Evolutionary conservation across 2,888 invertebrate species (phyloP).

Genomic region (Brenthis daphne): DNA sequence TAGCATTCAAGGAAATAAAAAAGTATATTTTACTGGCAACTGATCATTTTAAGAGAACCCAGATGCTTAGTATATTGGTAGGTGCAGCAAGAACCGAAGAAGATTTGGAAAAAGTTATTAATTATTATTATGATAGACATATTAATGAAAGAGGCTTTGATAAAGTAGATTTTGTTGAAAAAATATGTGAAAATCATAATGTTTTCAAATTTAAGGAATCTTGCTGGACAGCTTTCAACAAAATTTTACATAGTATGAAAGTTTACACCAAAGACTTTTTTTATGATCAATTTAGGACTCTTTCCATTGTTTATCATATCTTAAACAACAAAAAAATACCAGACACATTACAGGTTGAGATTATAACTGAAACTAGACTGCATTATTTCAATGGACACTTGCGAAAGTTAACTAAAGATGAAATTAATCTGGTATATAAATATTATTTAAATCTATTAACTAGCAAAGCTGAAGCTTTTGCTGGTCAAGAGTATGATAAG

Average conservation of each 20-base stretch:
- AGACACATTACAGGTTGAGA: constrained; percentile 38
- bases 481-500: constrained; percentile 40
- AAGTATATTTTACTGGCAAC: constrained; percentile 47
- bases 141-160: constrained; percentile 50
- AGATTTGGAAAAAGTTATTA: constrained; percentile 51
- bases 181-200: constrained; percentile 47
- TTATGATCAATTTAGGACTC: constrained; percentile 43
- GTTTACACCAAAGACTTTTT: constrained; percentile 46
- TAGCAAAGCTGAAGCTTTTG: constrained; percentile 44
- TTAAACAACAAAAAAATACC: constrained; percentile 50
- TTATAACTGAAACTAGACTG: constrained; percentile 34
- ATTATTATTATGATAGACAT: constrained; percentile 59
- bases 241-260: constrained; percentile 53
- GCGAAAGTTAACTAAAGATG: constrained; percentile 40
- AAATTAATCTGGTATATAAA: constrained; percentile 43
- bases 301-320: constrained; percentile 52
- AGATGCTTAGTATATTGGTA: constrained; percentile 50
- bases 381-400: constrained; percentile 28
- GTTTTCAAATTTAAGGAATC: constrained; percentile 52
- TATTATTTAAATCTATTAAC: constrained; percentile 47
- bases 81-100: constrained; percentile 49
- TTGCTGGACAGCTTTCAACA: constrained; percentile 58
- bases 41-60: constrained; percentile 45
- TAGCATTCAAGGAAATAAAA: constrained; percentile 53
- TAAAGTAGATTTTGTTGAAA: constrained; percentile 52